These are phyloP conservation scores for Argyresthia albistria DNA, from an alignment of 2,888 invertebrate species.

Conservation along the genomic window DNA sequence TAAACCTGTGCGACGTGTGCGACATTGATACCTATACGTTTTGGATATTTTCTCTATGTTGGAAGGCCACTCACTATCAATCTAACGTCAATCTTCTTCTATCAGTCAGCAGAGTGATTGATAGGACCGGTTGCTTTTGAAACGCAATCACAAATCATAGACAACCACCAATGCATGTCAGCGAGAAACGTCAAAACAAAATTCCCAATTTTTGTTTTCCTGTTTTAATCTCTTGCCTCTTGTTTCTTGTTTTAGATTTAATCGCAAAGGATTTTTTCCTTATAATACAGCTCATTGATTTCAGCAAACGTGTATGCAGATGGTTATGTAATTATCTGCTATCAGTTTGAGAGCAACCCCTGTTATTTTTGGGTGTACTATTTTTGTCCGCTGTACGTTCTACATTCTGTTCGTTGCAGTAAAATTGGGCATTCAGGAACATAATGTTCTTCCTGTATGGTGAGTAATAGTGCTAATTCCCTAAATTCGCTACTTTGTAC, in stretches of 20 bases:
- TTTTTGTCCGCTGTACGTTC: conserved; percentile 56
- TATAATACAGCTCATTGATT: background rate
- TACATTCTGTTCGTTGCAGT: conserved; percentile 62
- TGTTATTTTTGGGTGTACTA: conserved; percentile 65
- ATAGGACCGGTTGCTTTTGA: background rate
- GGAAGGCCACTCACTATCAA: too few relatives aligned
- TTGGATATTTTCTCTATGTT: too few relatives aligned
- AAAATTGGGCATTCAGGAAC: conserved; percentile 63
- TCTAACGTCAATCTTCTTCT: too few relatives aligned
- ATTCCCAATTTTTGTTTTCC: conserved; percentile 41
- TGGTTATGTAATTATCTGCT: too few relatives aligned
- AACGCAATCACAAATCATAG: conserved; percentile 1
- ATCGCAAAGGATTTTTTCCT: background rate
- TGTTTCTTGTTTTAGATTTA: background rate
- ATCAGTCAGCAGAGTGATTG: too few relatives aligned
- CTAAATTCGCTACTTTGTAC: background rate
- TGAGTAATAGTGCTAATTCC: conserved; percentile 22
- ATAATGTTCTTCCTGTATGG: conserved; percentile 57
- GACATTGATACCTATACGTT: too few relatives aligned
- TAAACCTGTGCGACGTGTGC: too few relatives aligned
- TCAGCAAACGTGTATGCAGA: too few relatives aligned
- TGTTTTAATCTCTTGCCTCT: conserved; percentile 22
- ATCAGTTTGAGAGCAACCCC: background rate
- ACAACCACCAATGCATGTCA: conserved; percentile 14
- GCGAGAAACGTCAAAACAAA: conserved; percentile 57